Base-by-base conservation (phyloP, 2,113 vertebrate species). In the Mugil cephalus region DNA sequence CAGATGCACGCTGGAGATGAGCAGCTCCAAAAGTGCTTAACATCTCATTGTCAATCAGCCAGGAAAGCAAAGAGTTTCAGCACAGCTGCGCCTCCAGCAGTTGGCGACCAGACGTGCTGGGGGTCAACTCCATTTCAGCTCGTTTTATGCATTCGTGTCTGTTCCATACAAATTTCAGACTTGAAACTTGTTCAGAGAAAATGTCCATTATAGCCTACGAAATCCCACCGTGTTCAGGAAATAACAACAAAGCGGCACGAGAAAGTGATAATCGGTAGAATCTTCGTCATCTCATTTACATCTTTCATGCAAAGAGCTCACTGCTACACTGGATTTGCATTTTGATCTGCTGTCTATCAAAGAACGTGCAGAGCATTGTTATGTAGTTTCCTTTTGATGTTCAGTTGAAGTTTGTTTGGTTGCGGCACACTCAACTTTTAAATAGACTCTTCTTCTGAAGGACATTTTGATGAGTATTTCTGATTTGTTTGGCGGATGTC, bases 51-150 rank as follows among this genome's bases (percentile, higher is more conserved):
- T 82, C 73, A 71, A 67, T 77, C 72, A 75, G 56, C 36, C 19
- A 63, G 36, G 43, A 62, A 58, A 76, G 42, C 35, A 62, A 45
- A 50, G 13, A 12, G 63, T 58, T 66, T 36, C 34, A 62, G 38
- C 77, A 63, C 84, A 85, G 82, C 77, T 85, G 79, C 47, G 72
- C 40, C 53, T 68, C 58, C 69, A 53, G 53, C 79, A 65, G 43
- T 18, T 58, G 24, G 45, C 14, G 0, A 39, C 18, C 17, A 63
- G 9, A 51, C 51, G 52, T 15, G 55, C 45, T 9, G 4, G 9
- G 47, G 64, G 69, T 66, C 66, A 43, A 4, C 63, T 64, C 10
- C 55, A 63, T 69, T 46, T 66, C 4, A 18, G 9, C 67, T 50
- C 1, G 54, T 46, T 76, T 56, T 51, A 45, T 35, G 54, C 64